A percentile compares a stretch with the other conserved stretches of the same genome.
These are phyloP conservation scores for Scopus umbretta DNA, from an alignment of 2,113 vertebrate species.

Conservation along the genomic window DNA sequence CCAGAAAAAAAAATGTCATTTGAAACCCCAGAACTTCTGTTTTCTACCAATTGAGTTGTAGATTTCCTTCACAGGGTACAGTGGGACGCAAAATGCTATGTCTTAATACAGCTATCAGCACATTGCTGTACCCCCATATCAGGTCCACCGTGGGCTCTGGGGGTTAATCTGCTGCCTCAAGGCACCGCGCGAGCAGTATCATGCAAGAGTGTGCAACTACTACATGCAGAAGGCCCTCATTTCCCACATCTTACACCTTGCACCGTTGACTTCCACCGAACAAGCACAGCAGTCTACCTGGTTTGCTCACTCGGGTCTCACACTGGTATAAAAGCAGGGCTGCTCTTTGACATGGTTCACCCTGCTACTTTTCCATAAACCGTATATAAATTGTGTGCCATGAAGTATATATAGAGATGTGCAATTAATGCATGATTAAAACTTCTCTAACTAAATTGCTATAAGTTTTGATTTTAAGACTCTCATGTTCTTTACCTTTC, in stretches of 20 bases:
- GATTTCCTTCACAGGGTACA: neutral
- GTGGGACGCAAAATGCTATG: neutral
- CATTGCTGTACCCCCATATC: neutral
- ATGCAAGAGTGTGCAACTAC: accelerated
- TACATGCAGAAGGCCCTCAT: accelerated
- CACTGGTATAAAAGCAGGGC: neutral
- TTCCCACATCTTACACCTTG: neutral
- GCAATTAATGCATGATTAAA: neutral
- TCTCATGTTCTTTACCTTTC: neutral
- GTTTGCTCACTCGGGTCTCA: neutral
- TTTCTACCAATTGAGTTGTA: neutral
- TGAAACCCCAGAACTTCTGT: neutral
- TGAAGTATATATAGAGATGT: accelerated
- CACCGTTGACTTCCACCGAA: neutral
- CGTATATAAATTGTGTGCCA: neutral
- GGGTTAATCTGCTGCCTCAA: neutral
- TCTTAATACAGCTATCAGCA: too few species aligned
- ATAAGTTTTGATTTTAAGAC: neutral
- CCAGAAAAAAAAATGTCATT: neutral
- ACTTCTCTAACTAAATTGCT: neutral
- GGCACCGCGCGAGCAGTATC: accelerated
- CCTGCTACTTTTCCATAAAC: neutral
- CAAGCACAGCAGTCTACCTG: neutral
- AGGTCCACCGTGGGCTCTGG: neutral
- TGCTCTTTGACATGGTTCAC: neutral